Conservation (phyloP, 2,113 vertebrate species). For the Mus pahari region DNA sequence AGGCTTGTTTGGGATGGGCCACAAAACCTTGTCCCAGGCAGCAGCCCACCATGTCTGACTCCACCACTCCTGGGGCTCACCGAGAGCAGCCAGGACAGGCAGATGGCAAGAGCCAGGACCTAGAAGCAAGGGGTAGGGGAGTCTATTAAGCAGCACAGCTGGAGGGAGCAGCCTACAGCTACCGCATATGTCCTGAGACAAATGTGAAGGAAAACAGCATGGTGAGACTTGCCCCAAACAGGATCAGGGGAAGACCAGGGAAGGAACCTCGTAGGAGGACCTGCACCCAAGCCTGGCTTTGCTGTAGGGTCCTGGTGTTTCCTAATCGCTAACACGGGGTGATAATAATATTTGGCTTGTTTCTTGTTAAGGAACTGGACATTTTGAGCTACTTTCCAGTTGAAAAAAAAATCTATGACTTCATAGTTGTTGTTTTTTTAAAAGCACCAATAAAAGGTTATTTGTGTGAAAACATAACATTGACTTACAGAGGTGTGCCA, state of each 20-base stretch:
- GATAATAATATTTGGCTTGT: neutral
- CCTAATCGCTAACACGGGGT: neutral
- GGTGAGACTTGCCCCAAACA: neutral
- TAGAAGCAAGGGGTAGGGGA: neutral
- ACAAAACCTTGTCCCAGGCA: neutral
- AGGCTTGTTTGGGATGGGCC: slow-evolving; percentile 76
- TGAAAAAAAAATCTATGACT: slow-evolving; percentile 59
- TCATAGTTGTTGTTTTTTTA: neutral
- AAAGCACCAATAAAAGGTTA: slow-evolving; percentile 48
- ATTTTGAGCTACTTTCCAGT: slow-evolving; percentile 41
- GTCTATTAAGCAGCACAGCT: neutral
- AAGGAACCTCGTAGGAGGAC: neutral
- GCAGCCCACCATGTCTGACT: slow-evolving; percentile 36
- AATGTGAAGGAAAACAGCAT: neutral
- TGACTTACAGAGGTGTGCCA: slow-evolving; percentile 46
- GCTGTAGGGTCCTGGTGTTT: rapidly evolving
- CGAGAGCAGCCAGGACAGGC: neutral
- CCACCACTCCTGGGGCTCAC: neutral
- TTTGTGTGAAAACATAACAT: slow-evolving; percentile 63
- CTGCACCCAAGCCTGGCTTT: no score
- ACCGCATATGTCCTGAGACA: neutral
- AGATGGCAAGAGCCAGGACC: rapidly evolving
- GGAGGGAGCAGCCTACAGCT: neutral
- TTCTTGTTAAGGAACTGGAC: neutral
- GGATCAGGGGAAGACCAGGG: rapidly evolving